Evolutionary conservation across 1,140 invertebrate genomes (phyloP).

Genomic region (Acromyrmex charruanus): DNA sequence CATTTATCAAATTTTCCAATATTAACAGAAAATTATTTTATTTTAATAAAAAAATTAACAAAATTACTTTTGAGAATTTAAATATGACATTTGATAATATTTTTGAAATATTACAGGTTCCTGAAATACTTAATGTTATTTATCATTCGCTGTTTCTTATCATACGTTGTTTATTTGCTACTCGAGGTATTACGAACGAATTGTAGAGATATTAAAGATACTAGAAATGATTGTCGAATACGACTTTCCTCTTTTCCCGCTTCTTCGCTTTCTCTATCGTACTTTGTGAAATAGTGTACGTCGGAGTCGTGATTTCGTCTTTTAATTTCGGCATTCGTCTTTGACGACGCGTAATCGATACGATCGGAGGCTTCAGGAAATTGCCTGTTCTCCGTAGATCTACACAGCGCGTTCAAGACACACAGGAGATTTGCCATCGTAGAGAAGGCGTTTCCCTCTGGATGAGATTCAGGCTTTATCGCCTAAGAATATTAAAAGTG

Average conservation of each 20-base stretch:
- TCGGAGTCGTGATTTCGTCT: slow-evolving; percentile 55
- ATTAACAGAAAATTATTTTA: too few species aligned
- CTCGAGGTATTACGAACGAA: neutral
- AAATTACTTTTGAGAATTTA: too few species aligned
- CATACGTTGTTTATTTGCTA: too few species aligned
- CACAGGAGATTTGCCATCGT: neutral
- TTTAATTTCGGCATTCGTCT: slow-evolving; percentile 76
- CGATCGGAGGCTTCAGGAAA: slow-evolving; percentile 60
- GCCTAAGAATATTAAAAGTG: slow-evolving; percentile 70
- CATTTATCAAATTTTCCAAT: too few species aligned
- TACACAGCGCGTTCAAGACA: slow-evolving; percentile 46
- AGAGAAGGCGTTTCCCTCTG: neutral
- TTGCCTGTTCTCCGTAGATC: slow-evolving; percentile 58
- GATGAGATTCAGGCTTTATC: slow-evolving; percentile 69
- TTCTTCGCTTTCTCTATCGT: neutral
- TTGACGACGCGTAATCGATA: slow-evolving; percentile 62
- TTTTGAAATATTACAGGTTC: too few species aligned
- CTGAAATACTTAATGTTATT: too few species aligned
- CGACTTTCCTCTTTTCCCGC: neutral
- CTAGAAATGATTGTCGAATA: slow-evolving; percentile 21
- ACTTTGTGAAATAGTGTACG: slow-evolving; percentile 51
- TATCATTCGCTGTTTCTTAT: too few species aligned
- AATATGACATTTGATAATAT: too few species aligned
- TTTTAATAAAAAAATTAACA: too few species aligned
- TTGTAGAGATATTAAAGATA: neutral